A percentile compares a stretch with the other conserved stretches of the same genome.
Conservation (phyloP, 30 jellyfish, hydroid and myxozoan species). For the Aurelia aurita region DNA sequence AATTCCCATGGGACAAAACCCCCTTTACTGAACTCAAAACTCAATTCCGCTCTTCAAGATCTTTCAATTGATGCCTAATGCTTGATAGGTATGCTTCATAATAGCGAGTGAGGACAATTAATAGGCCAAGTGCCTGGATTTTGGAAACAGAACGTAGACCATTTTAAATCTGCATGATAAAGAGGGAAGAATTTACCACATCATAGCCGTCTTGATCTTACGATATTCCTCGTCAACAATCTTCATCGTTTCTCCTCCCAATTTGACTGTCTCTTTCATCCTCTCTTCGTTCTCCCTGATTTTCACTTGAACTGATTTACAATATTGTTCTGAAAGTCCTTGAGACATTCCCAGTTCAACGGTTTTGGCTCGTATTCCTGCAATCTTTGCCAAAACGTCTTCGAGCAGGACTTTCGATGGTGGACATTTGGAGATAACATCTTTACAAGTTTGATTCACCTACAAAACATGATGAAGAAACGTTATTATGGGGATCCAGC, state of each 20-base stretch:
- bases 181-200: slow-evolving; percentile 63
- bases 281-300: slow-evolving; percentile 60
- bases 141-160: no score
- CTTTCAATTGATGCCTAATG: no score
- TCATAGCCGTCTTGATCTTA: slow-evolving; percentile 81
- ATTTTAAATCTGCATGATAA: no score
- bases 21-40: no score
- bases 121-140: no score
- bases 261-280: slow-evolving; percentile 71
- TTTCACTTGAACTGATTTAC: slow-evolving; percentile 27
- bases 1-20: no score
- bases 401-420: slow-evolving; percentile 61
- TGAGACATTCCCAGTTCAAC: slow-evolving; percentile 60
- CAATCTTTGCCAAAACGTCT: slow-evolving; percentile 57
- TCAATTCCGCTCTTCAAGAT: no score
- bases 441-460: slow-evolving; percentile 79
- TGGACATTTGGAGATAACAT: slow-evolving; percentile 84
- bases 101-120: no score
- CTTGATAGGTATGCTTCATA: no score
- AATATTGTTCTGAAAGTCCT: slow-evolving; percentile 70
- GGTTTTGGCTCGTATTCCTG: slow-evolving; percentile 19
- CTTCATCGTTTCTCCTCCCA: slow-evolving; percentile 90
- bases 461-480: background rate
- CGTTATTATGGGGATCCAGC: background rate
- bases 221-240: slow-evolving; percentile 80